Evolutionary conservation across 1,140 invertebrate genomes (phyloP), one percentile per base, ranked within the genome.

Genomic region (Drosophila mojavensis): DNA sequence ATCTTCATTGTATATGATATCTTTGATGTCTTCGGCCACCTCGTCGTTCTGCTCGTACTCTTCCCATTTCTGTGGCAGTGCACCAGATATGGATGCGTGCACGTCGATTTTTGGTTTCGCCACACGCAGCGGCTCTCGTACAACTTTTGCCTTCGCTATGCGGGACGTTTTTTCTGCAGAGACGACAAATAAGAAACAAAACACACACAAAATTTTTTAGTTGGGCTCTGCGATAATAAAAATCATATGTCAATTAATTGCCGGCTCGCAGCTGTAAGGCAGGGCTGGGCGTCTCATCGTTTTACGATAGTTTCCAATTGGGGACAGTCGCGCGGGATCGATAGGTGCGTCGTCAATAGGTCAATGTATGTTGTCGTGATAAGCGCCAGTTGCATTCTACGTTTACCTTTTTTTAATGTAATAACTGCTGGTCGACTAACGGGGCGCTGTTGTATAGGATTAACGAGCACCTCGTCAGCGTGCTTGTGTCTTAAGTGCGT

Each of bases 1-100:
- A 60, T 88, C 83, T 47, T 88, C 83, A 55, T 69, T 88, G 55
- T 88, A 88, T 36, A 88, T 88, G n/a, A 88, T 88, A 24, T 88
- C 83, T 69, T 88, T 88, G 30, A 88, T 88, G 20, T 88, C 83
- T 24, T 86, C 83, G 62, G 72, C 71, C 30, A 88, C 82, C 59
- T 83, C 83, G 43, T 88, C 83, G 63, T 79, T 79, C 1, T 89
- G 84, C 53, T 88, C 83, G 63, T 88, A 88, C 26, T 89, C 80
- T 66, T 88, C 83, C 83, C 83, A 88, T 53, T 89, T 88, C 15
- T 89, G 83, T 2, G 83, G 83, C 53, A 88, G n/a, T 11, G 84
- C 84, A 0, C 84, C 83, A 5, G 66, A 13, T 30, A 68, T 47
- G 10, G 20, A 55, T n/a, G 77, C 43, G 11, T 86, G 74, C 5